A percentile compares a stretch with the other conserved stretches of the same genome.
phyloP scores from a whole-genome alignment of 2,113 vertebrate species.

The Myiagra hebetior region DNA sequence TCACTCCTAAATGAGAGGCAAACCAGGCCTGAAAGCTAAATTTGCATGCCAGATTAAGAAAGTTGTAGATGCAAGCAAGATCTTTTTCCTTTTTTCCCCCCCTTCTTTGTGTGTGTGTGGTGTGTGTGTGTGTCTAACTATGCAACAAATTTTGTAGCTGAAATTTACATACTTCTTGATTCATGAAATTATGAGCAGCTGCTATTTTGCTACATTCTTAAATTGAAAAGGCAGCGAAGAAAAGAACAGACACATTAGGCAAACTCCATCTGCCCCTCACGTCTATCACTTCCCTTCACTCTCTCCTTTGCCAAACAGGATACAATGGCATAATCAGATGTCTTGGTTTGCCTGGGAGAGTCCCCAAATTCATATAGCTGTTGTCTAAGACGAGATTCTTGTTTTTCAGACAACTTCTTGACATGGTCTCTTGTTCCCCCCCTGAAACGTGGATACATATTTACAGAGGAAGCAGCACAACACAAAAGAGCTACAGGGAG shows the following conservation, averaged over 20 bases:
- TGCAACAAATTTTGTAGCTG: conserved; percentile 71
- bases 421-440: not conserved
- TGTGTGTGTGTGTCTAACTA: conserved; percentile 45
- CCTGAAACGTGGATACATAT: not conserved
- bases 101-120: not conserved
- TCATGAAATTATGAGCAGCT: conserved; percentile 82
- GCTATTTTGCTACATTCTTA: conserved; percentile 77
- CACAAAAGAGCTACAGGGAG: not conserved
- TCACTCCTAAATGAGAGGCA: not conserved
- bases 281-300: conserved; percentile 76
- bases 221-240: conserved; percentile 77
- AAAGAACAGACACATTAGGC: conserved; percentile 77
- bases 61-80: conserved; percentile 64
- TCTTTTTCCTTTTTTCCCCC: not conserved
- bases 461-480: conserved; percentile 1
- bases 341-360: conserved; percentile 66
- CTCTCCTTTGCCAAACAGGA: conserved; percentile 62
- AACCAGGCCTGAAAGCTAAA: conserved; percentile 23
- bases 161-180: conserved; percentile 81
- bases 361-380: conserved; percentile 38
- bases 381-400: not conserved
- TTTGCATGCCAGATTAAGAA: conserved; percentile 42
- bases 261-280: conserved; percentile 78
- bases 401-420: conserved; percentile 25
- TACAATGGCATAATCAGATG: conserved; percentile 77